Conservation (phyloP, 2,888 invertebrate species). For the Papilio protenor region DNA sequence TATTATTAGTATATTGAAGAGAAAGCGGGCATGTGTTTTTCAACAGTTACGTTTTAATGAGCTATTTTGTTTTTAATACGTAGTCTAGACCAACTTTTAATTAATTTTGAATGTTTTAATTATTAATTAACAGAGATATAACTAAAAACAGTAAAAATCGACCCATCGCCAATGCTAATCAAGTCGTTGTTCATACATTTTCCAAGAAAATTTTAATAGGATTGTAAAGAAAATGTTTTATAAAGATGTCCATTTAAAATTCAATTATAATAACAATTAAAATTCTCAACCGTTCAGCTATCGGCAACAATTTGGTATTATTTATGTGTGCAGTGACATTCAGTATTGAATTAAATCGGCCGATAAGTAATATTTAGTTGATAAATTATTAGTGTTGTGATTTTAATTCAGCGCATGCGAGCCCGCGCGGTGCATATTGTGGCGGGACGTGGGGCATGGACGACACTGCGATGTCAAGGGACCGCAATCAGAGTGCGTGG, state of each 20-base stretch:
- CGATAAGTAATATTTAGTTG: constrained; percentile 28
- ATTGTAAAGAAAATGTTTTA: too few species aligned
- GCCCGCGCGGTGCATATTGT: constrained; percentile 51
- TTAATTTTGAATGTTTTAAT: too few species aligned
- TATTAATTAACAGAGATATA: too few species aligned
- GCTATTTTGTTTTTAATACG: constrained; percentile 14
- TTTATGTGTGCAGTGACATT: constrained; percentile 8
- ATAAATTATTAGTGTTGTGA: constrained; percentile 39
- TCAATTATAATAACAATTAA: constrained; percentile 29
- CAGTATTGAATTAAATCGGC: constrained; percentile 5
- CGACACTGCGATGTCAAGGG: constrained; percentile 82
- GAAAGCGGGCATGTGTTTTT: constrained; percentile 30
- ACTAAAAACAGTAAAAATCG: too few species aligned
- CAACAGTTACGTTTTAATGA: constrained; percentile 27
- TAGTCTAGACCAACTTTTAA: background rate
- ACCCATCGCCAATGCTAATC: too few species aligned
- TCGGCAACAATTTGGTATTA: constrained; percentile 44
- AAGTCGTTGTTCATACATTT: too few species aligned
- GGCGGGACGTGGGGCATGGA: constrained; percentile 59
- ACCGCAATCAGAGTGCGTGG: constrained; percentile 81
- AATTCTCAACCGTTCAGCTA: background rate
- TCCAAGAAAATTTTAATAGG: too few species aligned
- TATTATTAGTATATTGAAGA: constrained; percentile 52
- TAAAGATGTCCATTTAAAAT: background rate
- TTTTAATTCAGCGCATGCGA: constrained; percentile 48